Base-by-base conservation (phyloP, 1,140 invertebrate genomes). In the Tyrophagus putrescentiae region DNA sequence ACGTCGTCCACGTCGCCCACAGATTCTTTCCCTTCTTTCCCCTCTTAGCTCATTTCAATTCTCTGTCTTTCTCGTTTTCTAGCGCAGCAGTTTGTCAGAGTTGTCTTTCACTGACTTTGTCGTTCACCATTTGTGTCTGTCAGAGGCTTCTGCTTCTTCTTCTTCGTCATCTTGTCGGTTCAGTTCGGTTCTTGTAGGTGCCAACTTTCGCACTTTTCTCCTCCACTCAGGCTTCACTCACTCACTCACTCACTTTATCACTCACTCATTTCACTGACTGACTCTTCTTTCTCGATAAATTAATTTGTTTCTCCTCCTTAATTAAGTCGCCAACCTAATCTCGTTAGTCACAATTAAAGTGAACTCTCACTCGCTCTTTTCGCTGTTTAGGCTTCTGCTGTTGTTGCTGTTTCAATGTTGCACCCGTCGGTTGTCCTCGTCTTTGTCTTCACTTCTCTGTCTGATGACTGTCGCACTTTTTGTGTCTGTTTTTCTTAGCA, bases 271-370 rank as follows among this genome's bases (percentile, higher is more conserved):
- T 42, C 25, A 23, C 4, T 54, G 52, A 13, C 27, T 32, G 3
- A 3, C 2, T 32, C 3, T 13, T 54, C 39, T 27, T 13, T 2
- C 52, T 2, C 25, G 28, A 32, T 32, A 36, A 54, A 13, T 54
- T 54, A 13, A 54, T 54, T 54, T 32, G 4, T 54, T 3, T 54
- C 28, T 54, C 13, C 25, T 13, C 27, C 1, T 54, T 27, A 27
- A 31, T 54, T 32, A 48, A 48, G 45, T 48, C 45, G 45, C 7
- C 18, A 48, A 48, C 18, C 45, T 48, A 48, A 48, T 48, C 45
- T 48, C 45, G 45, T 48, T 48, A 48, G 45, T 48, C 45, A 48
- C 45, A 48, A 48, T 48, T 48, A 48, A 48, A 48, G 36, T 13
- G 13, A 39, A 39, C 36, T 13, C 21, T 39, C 36, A 39, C 36